A percentile compares a stretch with the other conserved stretches of the same genome.
Evolutionary conservation across 2,888 invertebrate species (phyloP).

Genomic region (Dimorphilus gyrociliatus): DNA sequence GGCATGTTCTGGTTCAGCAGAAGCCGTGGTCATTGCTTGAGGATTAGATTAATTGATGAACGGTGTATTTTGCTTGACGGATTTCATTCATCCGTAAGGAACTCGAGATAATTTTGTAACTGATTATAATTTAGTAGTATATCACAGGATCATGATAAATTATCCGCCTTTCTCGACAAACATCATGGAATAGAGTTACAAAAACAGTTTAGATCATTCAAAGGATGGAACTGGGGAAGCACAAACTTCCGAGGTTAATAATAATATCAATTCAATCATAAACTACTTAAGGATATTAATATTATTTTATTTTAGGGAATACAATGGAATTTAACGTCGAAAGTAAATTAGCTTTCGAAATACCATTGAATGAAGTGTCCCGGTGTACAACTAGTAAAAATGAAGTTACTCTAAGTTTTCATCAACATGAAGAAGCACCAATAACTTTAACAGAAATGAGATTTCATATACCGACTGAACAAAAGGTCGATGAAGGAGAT

Average conservation of each 20-base stretch:
- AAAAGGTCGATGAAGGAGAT: constrained; percentile 65
- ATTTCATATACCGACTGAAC: constrained; percentile 76
- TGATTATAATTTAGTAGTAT: too few species aligned
- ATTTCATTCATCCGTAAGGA: too few species aligned
- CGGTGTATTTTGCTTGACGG: too few species aligned
- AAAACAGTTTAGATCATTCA: constrained; percentile 76
- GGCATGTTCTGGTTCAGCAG: constrained; percentile 83
- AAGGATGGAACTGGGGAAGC: constrained; percentile 99
- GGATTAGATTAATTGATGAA: constrained; percentile 76
- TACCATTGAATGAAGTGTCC: constrained; percentile 85
- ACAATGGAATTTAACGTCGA: constrained; percentile 31
- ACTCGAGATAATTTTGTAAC: too few species aligned
- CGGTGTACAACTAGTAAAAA: constrained; percentile 90
- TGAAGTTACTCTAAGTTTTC: constrained; percentile 93
- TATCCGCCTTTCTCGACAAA: constrained; percentile 67
- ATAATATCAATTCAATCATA: neutral
- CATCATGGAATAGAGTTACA: constrained; percentile 60
- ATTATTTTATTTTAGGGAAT: constrained; percentile 19
- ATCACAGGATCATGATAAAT: constrained; percentile 68
- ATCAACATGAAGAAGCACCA: constrained; percentile 94
- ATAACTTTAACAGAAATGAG: constrained; percentile 93
- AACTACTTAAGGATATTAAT: neutral
- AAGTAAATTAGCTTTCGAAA: constrained; percentile 65
- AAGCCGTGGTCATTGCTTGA: constrained; percentile 71
- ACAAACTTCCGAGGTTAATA: constrained; percentile 63